Base-by-base conservation (phyloP, 2,797 vertebrate genomes). In the Lates japonicus region DNA sequence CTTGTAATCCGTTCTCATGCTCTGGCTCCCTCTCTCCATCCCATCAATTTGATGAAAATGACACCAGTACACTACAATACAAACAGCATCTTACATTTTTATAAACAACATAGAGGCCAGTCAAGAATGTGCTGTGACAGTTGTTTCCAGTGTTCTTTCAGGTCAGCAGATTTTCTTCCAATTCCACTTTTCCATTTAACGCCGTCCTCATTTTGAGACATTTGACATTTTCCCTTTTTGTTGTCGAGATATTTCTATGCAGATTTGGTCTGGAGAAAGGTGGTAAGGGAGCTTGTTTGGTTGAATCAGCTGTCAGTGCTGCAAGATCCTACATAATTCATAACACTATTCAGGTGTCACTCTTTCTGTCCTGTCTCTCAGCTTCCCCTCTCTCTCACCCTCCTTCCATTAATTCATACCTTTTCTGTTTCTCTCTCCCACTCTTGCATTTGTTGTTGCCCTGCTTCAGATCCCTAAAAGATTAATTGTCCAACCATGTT, bases 401-500 rank as follows among this genome's bases (percentile, higher is more conserved):
- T 31, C 49, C 76, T 66, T 71, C 76, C 74, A 87, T 84, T 86
- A 82, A 76, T 77, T 72, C 66, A 67, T 55, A 46, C 71, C 41
- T 52, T 74, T 70, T 83, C 74, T n/a, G 19, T 76, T 59, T 65
- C 42, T 58, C 51, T 83, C 54, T 48, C 62, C 49, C 54, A 25
- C 63, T 76, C 60, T 54, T 48, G 29, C 77, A 51, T 86, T 78
- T 81, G 68, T 79, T 63, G 64, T 68, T 63, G 41, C 44, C 68
- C 57, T 22, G 49, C 80, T 57, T 84, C 68, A 68, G 78, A 90
- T 87, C 74, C 87, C 87, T 94, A 69, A 95, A 95, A 94, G 90
- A 95, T 95, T 94, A 91, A 95, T 95, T 89, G 82, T 88, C 76
- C 74, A 69, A 59, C 67, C 52, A 25, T 90, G 87, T 94, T 94